Evolutionary conservation across 2,888 invertebrate genomes (phyloP).

Genomic region (Melanchra persicariae): DNA sequence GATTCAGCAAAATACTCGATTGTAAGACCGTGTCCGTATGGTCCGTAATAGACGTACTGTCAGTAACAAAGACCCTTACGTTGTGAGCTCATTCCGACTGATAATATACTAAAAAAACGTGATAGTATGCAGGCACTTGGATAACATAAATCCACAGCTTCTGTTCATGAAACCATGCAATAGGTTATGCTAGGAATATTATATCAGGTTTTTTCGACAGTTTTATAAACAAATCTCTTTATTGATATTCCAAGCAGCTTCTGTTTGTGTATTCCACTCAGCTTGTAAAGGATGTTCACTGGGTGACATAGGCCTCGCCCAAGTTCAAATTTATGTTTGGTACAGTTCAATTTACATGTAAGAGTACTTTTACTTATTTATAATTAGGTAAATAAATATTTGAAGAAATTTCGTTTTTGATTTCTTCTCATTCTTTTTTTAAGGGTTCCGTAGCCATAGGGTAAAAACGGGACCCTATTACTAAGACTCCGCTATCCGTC

Average conservation of each 20-base stretch:
- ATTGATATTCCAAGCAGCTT: conserved; percentile 34
- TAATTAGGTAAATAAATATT: neutral
- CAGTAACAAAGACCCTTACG: neutral
- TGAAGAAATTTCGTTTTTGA: neutral
- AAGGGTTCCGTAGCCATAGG: too few relatives aligned
- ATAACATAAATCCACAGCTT: neutral
- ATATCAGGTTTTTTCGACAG: conserved; percentile 7
- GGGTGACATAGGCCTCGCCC: neutral
- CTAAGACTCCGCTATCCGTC: too few relatives aligned
- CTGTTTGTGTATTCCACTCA: conserved; percentile 35
- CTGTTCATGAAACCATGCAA: conserved; percentile 1
- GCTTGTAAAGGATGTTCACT: neutral
- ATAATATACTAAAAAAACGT: conserved; percentile 8
- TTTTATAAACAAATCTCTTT: neutral
- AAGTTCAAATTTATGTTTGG: neutral
- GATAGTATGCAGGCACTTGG: conserved; percentile 11
- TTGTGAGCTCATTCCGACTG: neutral
- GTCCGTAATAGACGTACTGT: too few relatives aligned
- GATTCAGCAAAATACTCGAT: neutral
- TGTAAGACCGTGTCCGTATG: too few relatives aligned
- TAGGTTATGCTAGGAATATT: conserved; percentile 21
- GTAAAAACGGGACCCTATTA: too few relatives aligned
- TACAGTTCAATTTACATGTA: too few relatives aligned
- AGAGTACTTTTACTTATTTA: neutral
- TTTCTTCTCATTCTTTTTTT: too few relatives aligned